A percentile compares a stretch with the other conserved stretches of the same genome.
These are phyloP conservation scores for Zaprionus lineosus DNA, from an alignment of 2,888 invertebrate species.

Conservation along the genomic window DNA sequence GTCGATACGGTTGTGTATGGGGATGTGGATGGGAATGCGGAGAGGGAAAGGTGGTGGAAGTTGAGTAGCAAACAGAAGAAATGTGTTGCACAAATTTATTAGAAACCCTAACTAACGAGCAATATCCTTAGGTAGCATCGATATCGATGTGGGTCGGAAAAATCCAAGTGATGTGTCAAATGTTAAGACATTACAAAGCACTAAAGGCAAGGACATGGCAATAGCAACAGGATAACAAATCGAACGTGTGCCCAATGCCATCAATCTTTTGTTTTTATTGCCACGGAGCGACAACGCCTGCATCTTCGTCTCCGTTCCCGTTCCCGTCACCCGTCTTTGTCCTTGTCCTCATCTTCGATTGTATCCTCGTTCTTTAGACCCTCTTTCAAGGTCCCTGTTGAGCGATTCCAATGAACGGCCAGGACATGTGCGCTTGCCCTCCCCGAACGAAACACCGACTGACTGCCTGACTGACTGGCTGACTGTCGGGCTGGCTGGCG, in stretches of 20 bases:
- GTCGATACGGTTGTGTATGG: too few species aligned
- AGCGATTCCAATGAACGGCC: conserved; percentile 63
- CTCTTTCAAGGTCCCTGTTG: conserved; percentile 59
- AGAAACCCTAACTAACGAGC: conserved; percentile 79
- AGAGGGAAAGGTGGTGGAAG: too few species aligned
- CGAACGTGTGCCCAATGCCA: conserved; percentile 79
- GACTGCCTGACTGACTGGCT: conserved; percentile 20
- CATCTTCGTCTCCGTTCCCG: conserved; percentile 4
- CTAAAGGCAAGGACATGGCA: conserved; percentile 66
- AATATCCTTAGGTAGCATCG: conserved; percentile 63
- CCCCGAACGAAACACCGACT: too few species aligned
- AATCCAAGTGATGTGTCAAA: conserved; percentile 81
- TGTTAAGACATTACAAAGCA: conserved; percentile 82
- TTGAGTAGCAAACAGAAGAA: conserved; percentile 46
- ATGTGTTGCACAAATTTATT: conserved; percentile 79
- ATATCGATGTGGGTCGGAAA: conserved; percentile 52
- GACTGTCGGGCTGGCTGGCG: conserved; percentile 26
- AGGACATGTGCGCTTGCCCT: conserved; percentile 37
- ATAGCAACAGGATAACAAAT: conserved; percentile 78
- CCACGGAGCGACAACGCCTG: conserved; percentile 42
- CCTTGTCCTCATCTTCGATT: too few species aligned
- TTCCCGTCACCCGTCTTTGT: too few species aligned
- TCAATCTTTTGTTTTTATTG: conserved; percentile 80
- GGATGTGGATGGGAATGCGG: background rate
- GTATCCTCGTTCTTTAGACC: too few species aligned